Percentiles rank a stretch among this genome's conserved stretches.
These are phyloP conservation scores for Dinocampus coccinellae DNA, from an alignment of 2,888 invertebrate genomes.

Conservation along the genomic window DNA sequence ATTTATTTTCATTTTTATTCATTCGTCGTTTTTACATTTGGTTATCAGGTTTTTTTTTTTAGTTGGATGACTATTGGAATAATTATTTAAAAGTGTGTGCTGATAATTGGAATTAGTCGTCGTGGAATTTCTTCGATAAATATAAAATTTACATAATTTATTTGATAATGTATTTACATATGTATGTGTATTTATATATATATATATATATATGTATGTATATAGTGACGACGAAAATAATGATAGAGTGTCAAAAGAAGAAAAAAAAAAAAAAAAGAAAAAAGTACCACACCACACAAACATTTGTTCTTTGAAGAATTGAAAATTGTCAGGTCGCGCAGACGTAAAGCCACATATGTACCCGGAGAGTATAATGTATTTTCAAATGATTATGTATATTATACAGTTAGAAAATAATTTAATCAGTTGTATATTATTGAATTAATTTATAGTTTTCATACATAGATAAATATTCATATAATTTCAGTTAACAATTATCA, in stretches of 20 bases:
- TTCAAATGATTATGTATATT: slow-evolving; percentile 4
- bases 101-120: neutral
- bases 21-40: neutral
- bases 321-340: slow-evolving; percentile 55
- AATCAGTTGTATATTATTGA: too few relatives aligned
- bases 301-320: slow-evolving; percentile 38
- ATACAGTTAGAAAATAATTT: neutral
- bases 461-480: neutral
- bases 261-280: too few relatives aligned
- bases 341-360: slow-evolving; percentile 63
- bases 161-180: neutral
- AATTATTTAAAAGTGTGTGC: neutral
- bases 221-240: neutral
- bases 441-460: too few relatives aligned
- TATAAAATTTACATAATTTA: neutral
- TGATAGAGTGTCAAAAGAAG: neutral
- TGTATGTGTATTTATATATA: neutral
- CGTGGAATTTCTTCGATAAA: neutral
- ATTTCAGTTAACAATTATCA: neutral
- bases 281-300: too few relatives aligned
- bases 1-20: neutral
- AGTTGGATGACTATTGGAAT: neutral
- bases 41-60: neutral
- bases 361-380: slow-evolving; percentile 61
- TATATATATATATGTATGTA: neutral